Evolutionary conservation across 2,113 vertebrate genomes (phyloP).

Genomic region (Anguilla rostrata): DNA sequence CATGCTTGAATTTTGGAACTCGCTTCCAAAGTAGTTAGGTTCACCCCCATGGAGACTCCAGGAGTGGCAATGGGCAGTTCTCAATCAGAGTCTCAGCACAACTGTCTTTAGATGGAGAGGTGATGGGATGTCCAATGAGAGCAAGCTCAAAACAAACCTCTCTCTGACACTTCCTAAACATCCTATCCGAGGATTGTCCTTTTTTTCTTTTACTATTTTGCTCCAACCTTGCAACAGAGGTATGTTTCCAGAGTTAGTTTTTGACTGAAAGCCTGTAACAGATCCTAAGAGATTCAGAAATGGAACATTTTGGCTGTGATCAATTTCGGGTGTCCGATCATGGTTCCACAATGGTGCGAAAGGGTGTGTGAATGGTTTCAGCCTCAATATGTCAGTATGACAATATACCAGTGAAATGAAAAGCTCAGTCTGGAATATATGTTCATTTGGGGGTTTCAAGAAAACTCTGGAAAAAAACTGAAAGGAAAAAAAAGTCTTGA

Average conservation of each 20-base stretch:
- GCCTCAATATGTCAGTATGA: not conserved
- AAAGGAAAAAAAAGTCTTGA: not conserved
- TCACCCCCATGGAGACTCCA: constrained; percentile 39
- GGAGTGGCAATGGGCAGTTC: not conserved
- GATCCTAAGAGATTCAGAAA: not conserved
- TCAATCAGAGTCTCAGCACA: not conserved
- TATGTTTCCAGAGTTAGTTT: not conserved
- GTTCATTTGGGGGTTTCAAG: not conserved
- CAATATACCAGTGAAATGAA: not conserved
- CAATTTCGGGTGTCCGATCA: not conserved
- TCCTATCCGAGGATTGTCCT: not conserved
- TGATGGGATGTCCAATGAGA: not conserved
- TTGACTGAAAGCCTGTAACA: not conserved
- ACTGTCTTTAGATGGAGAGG: not conserved
- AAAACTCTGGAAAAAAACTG: not conserved
- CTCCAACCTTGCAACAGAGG: not conserved
- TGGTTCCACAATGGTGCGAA: not conserved
- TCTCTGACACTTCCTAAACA: not conserved
- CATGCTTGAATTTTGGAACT: constrained; percentile 73
- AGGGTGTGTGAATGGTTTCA: not conserved
- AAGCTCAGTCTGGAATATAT: not conserved
- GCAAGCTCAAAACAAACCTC: not conserved
- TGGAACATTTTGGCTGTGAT: not conserved
- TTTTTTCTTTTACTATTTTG: not conserved
- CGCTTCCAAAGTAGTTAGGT: constrained; percentile 62